Evolutionary conservation across 2,888 invertebrate genomes (phyloP).

Genomic region (Drosophila eohydei): DNA sequence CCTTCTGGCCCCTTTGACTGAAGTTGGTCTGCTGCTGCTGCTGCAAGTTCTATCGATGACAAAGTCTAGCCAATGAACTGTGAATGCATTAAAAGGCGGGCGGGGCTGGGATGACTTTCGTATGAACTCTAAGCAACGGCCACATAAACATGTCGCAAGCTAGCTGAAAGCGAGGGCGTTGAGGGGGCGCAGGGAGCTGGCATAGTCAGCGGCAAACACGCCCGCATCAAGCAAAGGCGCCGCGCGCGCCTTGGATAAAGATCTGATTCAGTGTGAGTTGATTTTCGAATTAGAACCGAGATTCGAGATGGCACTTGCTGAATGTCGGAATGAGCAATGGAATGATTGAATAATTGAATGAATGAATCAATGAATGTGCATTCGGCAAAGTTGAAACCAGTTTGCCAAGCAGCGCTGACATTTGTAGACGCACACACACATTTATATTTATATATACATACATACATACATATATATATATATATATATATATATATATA

Average conservation of each 20-base stretch:
- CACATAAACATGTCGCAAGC: slow-evolving; percentile 47
- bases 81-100: slow-evolving; percentile 35
- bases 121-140: slow-evolving; percentile 21
- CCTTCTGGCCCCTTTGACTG: no score
- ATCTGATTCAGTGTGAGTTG: slow-evolving; percentile 41
- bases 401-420: slow-evolving; percentile 20
- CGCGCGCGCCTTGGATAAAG: slow-evolving; percentile 35
- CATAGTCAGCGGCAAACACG: slow-evolving; percentile 8
- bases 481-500: no score
- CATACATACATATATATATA: neutral
- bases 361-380: slow-evolving; percentile 17
- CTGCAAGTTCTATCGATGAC: slow-evolving; percentile 31
- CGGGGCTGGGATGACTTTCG: neutral
- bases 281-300: slow-evolving; percentile 53
- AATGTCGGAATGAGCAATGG: slow-evolving; percentile 1
- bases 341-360: slow-evolving; percentile 9
- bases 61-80: slow-evolving; percentile 67
- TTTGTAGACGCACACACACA: slow-evolving; percentile 6
- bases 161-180: neutral
- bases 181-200: neutral
- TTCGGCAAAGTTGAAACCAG: slow-evolving; percentile 14
- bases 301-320: slow-evolving; percentile 35
- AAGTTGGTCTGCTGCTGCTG: neutral
- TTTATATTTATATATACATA: slow-evolving; percentile 23
- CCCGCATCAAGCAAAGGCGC: slow-evolving; percentile 34